These are phyloP conservation scores for Cepphus grylle DNA, from an alignment of 2,113 vertebrate species.

Conservation along the genomic window DNA sequence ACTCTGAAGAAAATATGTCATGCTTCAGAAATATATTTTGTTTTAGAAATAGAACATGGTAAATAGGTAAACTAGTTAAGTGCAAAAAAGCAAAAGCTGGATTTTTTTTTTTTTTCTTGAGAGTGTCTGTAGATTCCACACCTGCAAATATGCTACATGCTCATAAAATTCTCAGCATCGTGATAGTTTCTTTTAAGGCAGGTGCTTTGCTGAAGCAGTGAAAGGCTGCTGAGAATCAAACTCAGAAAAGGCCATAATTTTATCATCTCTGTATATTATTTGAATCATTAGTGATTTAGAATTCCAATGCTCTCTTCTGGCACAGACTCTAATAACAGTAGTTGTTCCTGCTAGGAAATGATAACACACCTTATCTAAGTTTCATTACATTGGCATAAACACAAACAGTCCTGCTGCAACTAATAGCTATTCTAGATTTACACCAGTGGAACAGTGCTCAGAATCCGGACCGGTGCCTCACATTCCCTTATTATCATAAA, in stretches of 20 bases:
- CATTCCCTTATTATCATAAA: neutral
- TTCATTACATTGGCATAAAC: neutral
- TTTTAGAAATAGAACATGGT: neutral
- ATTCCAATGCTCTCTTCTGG: neutral
- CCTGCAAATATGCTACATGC: rapidly evolving
- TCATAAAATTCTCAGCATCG: neutral
- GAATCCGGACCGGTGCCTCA: neutral
- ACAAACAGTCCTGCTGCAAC: neutral
- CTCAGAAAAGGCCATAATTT: neutral
- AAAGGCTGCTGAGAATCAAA: neutral
- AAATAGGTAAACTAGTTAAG: neutral
- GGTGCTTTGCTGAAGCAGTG: neutral
- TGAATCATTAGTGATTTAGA: neutral
- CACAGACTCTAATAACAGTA: neutral
- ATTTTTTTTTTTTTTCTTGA: neutral
- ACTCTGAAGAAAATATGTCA: neutral
- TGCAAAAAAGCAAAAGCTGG: neutral
- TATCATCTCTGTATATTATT: neutral
- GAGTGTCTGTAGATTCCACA: neutral
- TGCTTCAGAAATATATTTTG: neutral
- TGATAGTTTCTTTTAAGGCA: neutral
- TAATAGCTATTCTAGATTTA: neutral
- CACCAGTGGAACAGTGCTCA: neutral
- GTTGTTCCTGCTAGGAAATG: neutral
- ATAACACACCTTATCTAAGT: neutral